phyloP scores from a whole-genome alignment of 2,888 invertebrate species.

The Gisinianus flammeolus region DNA sequence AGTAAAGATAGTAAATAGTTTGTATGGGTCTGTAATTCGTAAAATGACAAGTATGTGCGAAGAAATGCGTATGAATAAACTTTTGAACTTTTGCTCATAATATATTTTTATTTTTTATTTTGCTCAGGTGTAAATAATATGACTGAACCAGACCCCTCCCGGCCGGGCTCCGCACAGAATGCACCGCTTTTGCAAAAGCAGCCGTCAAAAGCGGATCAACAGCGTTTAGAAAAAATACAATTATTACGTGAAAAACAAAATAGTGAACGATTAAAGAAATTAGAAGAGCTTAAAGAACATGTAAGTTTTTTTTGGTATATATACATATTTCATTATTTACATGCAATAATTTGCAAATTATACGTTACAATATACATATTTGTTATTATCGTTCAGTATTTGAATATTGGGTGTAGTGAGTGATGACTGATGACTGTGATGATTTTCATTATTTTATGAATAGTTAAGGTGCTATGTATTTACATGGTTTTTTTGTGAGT shows the following conservation, averaged over 20 bases:
- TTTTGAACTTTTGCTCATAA: too few relatives aligned
- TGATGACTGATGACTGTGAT: too few relatives aligned
- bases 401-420: too few relatives aligned
- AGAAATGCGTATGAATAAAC: too few relatives aligned
- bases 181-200: constrained; percentile 34
- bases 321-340: constrained; percentile 11
- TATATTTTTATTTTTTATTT: constrained; percentile 20
- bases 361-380: too few relatives aligned
- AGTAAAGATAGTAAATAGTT: too few relatives aligned
- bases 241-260: constrained; percentile 81
- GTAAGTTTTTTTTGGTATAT: constrained; percentile 53
- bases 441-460: too few relatives aligned
- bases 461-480: background rate
- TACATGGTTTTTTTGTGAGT: background rate
- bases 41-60: too few relatives aligned
- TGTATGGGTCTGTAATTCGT: too few relatives aligned
- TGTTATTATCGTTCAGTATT: too few relatives aligned
- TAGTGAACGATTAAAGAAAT: constrained; percentile 84
- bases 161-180: constrained; percentile 31
- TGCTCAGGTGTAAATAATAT: constrained; percentile 57
- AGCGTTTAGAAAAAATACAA: constrained; percentile 62
- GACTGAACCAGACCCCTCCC: constrained; percentile 35
- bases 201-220: constrained; percentile 58
- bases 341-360: too few relatives aligned
- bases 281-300: constrained; percentile 87